Evolutionary conservation across 35 echinoderm and acorn worm genomes (phyloP).

Genomic region (Holothuria glaberrima): DNA sequence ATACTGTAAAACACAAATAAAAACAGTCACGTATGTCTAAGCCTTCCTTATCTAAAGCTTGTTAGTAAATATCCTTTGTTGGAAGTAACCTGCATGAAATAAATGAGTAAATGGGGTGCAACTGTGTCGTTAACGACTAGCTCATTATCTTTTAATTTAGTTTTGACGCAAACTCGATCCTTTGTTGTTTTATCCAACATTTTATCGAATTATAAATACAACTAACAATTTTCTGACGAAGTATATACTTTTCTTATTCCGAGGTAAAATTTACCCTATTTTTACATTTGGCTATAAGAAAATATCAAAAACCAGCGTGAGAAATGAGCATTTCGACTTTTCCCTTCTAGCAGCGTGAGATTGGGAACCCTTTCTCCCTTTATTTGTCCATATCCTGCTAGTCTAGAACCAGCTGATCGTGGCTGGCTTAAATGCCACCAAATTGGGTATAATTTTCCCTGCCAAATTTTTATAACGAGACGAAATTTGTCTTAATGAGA

Average conservation of each 20-base stretch:
- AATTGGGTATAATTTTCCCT: conserved; percentile 61
- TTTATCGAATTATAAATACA: conserved; percentile 30
- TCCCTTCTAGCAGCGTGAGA: conserved; percentile 45
- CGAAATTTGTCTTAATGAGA: conserved; percentile 53
- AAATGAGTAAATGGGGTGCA: conserved; percentile 25
- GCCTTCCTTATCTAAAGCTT: no score
- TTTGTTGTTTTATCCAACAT: conserved; percentile 20
- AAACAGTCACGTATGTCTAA: no score
- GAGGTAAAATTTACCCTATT: conserved; percentile 18
- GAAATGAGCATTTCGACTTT: conserved; percentile 35
- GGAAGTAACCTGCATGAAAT: conserved; percentile 45
- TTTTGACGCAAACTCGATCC: conserved; percentile 42
- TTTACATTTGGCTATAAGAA: conserved; percentile 17
- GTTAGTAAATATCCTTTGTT: conserved; percentile 37
- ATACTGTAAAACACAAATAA: no score
- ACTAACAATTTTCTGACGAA: conserved; percentile 32
- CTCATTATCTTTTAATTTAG: conserved; percentile 61
- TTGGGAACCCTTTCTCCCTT: conserved; percentile 24
- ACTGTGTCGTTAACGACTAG: conserved; percentile 1
- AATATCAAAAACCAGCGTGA: conserved; percentile 46
- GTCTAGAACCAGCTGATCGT: conserved; percentile 23
- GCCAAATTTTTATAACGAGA: conserved; percentile 47
- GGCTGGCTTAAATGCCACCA: conserved; percentile 57
- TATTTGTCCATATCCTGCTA: neutral
- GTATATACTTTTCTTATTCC: conserved; percentile 24